Evolutionary conservation across 2,888 invertebrate genomes (phyloP).

Genomic region (Drosophila cognata): DNA sequence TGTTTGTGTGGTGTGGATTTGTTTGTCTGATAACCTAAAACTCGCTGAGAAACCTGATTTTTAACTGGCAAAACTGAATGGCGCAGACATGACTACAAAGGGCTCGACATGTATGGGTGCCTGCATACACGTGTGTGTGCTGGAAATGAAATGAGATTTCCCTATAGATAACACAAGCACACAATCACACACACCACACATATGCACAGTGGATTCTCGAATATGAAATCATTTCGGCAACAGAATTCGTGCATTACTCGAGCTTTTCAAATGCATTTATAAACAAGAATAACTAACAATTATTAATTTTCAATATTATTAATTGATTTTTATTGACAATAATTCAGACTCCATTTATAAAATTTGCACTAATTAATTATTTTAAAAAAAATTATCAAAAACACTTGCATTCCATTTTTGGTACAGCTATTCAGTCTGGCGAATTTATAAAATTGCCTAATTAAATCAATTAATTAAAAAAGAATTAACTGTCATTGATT

Average conservation of each 20-base stretch:
- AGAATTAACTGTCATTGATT: neutral
- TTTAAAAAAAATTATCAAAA: neutral
- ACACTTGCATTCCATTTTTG: neutral
- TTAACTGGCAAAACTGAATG: constrained; percentile 74
- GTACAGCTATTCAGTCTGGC: neutral
- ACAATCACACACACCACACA: constrained; percentile 25
- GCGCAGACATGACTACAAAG: constrained; percentile 46
- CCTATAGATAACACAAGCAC: constrained; percentile 57
- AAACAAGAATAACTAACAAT: neutral
- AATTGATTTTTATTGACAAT: neutral
- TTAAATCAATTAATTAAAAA: neutral
- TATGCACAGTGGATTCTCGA: constrained; percentile 6
- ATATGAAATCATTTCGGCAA: neutral
- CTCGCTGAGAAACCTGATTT: constrained; percentile 74
- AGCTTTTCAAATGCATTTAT: neutral
- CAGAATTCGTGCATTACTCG: neutral
- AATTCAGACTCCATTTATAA: neutral
- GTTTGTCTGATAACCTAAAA: constrained; percentile 69
- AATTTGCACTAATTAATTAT: neutral
- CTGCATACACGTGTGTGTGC: constrained; percentile 26
- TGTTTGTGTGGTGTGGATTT: constrained; percentile 45
- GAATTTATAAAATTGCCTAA: neutral
- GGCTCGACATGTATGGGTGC: constrained; percentile 44
- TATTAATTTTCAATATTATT: neutral
- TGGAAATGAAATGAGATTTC: constrained; percentile 76